Conservation (phyloP, 2,888 invertebrate species). For the Drosophila villosipedis region DNA sequence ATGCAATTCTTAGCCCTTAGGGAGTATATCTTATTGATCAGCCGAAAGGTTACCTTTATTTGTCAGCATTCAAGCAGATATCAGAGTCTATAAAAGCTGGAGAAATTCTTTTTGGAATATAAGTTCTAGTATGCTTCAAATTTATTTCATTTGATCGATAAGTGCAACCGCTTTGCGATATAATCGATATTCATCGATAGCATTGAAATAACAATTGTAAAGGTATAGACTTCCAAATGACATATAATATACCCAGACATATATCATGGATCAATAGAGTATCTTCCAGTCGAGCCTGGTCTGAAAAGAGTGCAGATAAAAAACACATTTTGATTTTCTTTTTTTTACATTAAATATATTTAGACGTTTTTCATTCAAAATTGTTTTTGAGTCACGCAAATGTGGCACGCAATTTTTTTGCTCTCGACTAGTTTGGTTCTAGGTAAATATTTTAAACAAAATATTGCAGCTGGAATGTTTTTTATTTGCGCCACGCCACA, state of each 20-base stretch:
- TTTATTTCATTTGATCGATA: not conserved
- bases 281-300: not conserved
- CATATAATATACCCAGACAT: not conserved
- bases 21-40: not conserved
- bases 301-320: constrained; percentile 1
- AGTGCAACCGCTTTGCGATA: not conserved
- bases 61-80: not conserved
- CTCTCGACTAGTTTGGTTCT: constrained; percentile 8
- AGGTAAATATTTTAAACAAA: constrained; percentile 64
- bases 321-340: constrained; percentile 42
- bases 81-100: not conserved
- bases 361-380: constrained; percentile 77
- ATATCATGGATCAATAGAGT: not conserved
- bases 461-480: constrained; percentile 70
- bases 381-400: constrained; percentile 51
- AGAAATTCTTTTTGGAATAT: not conserved
- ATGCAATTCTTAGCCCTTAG: not conserved
- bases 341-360: constrained; percentile 80
- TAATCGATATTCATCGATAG: not conserved
- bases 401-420: constrained; percentile 31
- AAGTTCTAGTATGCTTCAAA: not conserved
- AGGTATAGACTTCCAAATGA: not conserved
- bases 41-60: not conserved
- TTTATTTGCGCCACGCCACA: constrained; percentile 31
- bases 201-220: not conserved